Conservation (phyloP, 2,888 invertebrate genomes). For the Patella ulyssiponensis region DNA sequence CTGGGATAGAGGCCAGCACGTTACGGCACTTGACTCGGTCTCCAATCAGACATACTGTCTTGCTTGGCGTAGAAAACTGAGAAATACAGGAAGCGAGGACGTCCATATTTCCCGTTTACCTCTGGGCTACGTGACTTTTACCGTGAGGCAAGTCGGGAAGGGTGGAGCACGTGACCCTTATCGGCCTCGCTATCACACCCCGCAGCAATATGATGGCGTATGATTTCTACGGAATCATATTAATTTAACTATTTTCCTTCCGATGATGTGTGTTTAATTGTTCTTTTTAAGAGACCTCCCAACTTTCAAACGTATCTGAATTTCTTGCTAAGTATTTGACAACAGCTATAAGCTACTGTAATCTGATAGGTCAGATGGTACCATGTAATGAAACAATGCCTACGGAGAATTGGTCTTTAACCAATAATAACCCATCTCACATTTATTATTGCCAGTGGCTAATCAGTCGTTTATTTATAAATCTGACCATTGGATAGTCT, state of each 20-base stretch:
- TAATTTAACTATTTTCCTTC: too few species aligned
- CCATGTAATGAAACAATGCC: slow-evolving; percentile 5
- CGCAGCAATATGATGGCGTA: neutral
- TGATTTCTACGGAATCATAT: neutral
- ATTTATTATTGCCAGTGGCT: too few species aligned
- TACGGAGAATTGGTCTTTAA: neutral
- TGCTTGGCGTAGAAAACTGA: slow-evolving; percentile 1
- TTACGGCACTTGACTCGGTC: neutral
- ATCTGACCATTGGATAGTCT: too few species aligned
- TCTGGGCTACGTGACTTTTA: slow-evolving; percentile 3
- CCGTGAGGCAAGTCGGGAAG: slow-evolving; percentile 8
- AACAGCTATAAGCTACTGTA: slow-evolving; percentile 8
- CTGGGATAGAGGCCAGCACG: neutral
- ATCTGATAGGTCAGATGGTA: neutral
- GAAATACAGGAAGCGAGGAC: neutral
- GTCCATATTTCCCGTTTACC: slow-evolving; percentile 7
- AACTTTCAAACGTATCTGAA: neutral
- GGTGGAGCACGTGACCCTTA: slow-evolving; percentile 12
- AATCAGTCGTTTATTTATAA: too few species aligned
- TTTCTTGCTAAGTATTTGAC: slow-evolving; percentile 5
- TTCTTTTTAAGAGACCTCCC: neutral
- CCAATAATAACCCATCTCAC: too few species aligned
- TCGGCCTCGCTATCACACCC: slow-evolving; percentile 8
- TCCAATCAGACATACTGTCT: slow-evolving; percentile 7
- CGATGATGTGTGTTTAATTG: slow-evolving; percentile 12